Evolutionary conservation across 2,113 vertebrate genomes (phyloP).

Genomic region (Ophthalmolycus amberensis): DNA sequence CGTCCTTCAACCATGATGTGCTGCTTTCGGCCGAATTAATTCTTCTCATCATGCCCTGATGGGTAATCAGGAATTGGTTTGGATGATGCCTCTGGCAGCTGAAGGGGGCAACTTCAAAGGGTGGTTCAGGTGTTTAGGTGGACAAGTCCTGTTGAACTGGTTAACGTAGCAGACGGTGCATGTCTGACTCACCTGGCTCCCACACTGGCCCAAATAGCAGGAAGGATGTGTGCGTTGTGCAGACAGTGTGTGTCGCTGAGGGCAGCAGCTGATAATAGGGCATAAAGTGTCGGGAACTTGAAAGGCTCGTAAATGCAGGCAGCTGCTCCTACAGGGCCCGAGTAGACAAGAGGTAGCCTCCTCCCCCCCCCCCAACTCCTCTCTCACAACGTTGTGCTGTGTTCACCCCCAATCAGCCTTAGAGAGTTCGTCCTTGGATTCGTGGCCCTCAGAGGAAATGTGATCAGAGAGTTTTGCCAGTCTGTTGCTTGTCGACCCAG

Average conservation of each 20-base stretch:
- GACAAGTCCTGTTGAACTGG: conserved; percentile 73
- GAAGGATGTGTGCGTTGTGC: conserved; percentile 20
- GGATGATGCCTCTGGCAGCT: conserved; percentile 47
- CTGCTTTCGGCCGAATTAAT: conserved; percentile 56
- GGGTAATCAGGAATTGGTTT: conserved; percentile 75
- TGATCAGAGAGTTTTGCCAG: conserved; percentile 34
- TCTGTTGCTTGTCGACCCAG: conserved; percentile 24
- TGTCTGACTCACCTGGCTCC: conserved; percentile 53
- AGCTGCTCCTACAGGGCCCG: conserved; percentile 76
- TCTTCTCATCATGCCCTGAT: conserved; percentile 64
- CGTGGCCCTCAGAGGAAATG: conserved; percentile 5
- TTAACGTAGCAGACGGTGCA: conserved; percentile 60
- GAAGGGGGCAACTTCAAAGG: conserved; percentile 61
- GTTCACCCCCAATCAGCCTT: conserved; percentile 11
- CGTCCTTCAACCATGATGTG: conserved; percentile 30
- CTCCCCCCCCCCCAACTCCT: neutral
- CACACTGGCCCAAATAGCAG: conserved; percentile 9
- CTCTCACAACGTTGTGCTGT: neutral
- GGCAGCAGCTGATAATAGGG: conserved; percentile 72
- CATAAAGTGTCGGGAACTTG: conserved; percentile 62
- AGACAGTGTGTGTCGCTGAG: conserved; percentile 22
- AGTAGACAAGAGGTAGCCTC: conserved; percentile 48
- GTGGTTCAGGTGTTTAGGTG: conserved; percentile 79
- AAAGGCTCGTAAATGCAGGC: conserved; percentile 66
- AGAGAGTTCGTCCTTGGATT: conserved; percentile 38